Percentiles rank a stretch among this genome's conserved stretches.
These are phyloP conservation scores for Mechanitis mazaeus DNA, from an alignment of 2,888 invertebrate genomes.

Conservation along the genomic window DNA sequence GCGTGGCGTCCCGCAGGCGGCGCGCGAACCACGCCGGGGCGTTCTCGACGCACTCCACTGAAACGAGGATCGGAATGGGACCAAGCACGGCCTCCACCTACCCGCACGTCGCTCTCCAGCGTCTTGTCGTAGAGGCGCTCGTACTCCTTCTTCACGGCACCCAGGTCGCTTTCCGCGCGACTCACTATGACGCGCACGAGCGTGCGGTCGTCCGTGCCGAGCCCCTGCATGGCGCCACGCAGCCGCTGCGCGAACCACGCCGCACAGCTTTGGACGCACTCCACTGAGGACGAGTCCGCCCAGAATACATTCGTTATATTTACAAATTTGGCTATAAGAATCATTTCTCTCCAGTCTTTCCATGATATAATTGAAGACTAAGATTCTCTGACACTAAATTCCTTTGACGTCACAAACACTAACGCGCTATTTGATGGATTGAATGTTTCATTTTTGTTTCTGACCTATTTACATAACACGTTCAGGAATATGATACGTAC, in stretches of 20 bases:
- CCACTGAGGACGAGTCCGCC: conserved; percentile 68
- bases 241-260: conserved; percentile 83
- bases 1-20: conserved; percentile 79
- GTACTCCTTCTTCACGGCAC: conserved; percentile 81
- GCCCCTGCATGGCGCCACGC: conserved; percentile 80
- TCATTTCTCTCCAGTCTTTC: too few species aligned
- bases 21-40: conserved; percentile 83
- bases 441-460: too few species aligned
- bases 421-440: too few species aligned
- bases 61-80: conserved; percentile 26
- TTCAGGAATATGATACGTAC: too few species aligned
- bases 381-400: too few species aligned
- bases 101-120: conserved; percentile 79
- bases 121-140: conserved; percentile 83
- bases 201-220: conserved; percentile 83
- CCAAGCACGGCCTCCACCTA: conserved; percentile 45
- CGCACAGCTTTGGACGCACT: conserved; percentile 80
- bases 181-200: conserved; percentile 83
- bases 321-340: too few species aligned
- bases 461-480: too few species aligned
- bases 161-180: conserved; percentile 83
- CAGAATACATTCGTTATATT: too few species aligned
- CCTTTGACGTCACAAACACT: too few species aligned
- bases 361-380: too few species aligned
- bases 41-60: conserved; percentile 84